These are phyloP conservation scores for Cydia amplana DNA, from an alignment of 1,140 invertebrate genomes.

Conservation along the genomic window DNA sequence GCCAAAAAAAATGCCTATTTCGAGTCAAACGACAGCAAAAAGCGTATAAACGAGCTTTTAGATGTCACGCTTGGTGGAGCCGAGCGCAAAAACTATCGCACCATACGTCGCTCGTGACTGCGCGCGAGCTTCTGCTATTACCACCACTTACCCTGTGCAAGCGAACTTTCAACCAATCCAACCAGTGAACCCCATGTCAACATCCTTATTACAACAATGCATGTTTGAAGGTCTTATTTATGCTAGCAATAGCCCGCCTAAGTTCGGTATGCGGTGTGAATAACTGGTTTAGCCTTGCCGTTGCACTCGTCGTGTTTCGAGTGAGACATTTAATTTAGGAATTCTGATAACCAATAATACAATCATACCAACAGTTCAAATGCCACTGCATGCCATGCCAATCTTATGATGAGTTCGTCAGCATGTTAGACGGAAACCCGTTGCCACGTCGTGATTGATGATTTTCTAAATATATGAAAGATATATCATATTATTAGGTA, in stretches of 20 bases:
- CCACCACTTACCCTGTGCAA: neutral
- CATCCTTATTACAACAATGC: neutral
- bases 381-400: neutral
- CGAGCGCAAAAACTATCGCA: constrained; percentile 61
- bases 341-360: neutral
- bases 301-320: constrained; percentile 1
- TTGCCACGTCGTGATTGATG: too few relatives aligned
- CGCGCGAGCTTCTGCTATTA: constrained; percentile 33
- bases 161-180: neutral
- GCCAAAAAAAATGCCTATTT: constrained; percentile 58
- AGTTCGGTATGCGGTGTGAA: neutral
- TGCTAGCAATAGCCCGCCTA: neutral
- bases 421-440: neutral
- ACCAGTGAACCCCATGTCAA: neutral
- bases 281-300: neutral
- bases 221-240: neutral
- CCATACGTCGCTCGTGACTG: constrained; percentile 53
- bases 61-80: constrained; percentile 65
- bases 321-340: constrained; percentile 17
- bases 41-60: constrained; percentile 74
- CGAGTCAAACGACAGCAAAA: constrained; percentile 60
- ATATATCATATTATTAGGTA: too few relatives aligned
- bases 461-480: too few relatives aligned
- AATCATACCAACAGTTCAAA: neutral
- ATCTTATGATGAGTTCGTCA: neutral